A percentile compares a stretch with the other conserved stretches of the same genome.
phyloP scores from a whole-genome alignment of 2,797 vertebrate genomes.

The Rhabdophis nuchalis region DNA sequence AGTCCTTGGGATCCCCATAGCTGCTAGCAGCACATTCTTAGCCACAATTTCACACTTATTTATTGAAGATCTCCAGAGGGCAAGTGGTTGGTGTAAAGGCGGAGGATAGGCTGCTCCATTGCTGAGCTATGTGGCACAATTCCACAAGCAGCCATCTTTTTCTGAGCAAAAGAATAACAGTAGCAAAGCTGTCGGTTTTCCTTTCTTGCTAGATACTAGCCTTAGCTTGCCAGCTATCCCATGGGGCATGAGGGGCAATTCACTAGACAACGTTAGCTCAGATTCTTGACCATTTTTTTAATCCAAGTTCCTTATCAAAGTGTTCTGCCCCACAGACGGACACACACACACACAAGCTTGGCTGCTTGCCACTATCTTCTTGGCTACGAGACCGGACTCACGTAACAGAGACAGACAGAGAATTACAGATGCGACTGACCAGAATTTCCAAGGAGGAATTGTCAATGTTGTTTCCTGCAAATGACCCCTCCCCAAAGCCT shows the following conservation, averaged over 20 bases:
- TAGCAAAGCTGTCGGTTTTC: neutral
- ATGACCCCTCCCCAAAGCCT: too few species aligned
- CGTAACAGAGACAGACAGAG: too few species aligned
- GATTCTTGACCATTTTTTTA: neutral
- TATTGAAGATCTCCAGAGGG: neutral
- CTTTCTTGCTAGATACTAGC: neutral
- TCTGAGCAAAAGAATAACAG: neutral
- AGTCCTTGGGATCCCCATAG: neutral
- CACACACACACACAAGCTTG: too few species aligned
- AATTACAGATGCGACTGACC: too few species aligned
- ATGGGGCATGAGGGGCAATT: neutral
- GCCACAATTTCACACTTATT: neutral
- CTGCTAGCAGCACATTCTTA: neutral
- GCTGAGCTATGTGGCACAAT: neutral
- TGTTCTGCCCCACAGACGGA: too few species aligned
- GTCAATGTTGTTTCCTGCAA: too few species aligned
- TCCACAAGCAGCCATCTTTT: neutral
- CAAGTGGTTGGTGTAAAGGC: neutral
- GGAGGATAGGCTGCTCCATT: neutral
- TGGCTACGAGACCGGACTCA: too few species aligned
- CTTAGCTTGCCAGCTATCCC: neutral
- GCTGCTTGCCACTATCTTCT: too few species aligned
- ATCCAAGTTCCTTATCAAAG: neutral
- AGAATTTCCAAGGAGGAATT: too few species aligned
- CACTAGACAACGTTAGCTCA: neutral